These are phyloP conservation scores for Hemithea aestivaria DNA, from an alignment of 2,888 invertebrate genomes.

Conservation along the genomic window DNA sequence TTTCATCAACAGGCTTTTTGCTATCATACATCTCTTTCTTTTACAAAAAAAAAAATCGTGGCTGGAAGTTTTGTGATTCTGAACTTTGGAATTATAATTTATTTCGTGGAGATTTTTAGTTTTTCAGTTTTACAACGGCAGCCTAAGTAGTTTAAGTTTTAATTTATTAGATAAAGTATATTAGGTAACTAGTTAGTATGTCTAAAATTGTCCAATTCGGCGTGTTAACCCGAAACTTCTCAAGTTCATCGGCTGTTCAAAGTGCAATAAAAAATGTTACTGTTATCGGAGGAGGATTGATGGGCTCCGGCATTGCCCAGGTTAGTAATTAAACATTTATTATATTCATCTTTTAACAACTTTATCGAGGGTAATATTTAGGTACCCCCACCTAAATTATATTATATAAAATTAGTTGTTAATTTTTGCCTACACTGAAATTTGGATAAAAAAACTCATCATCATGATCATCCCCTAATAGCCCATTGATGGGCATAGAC, in stretches of 20 bases:
- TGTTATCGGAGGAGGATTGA: slow-evolving; percentile 91
- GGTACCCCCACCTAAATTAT: no score
- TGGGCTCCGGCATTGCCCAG: slow-evolving; percentile 95
- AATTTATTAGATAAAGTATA: not conserved
- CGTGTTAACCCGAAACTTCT: slow-evolving; percentile 58
- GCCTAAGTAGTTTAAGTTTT: not conserved
- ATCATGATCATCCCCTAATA: no score
- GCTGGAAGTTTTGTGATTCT: no score
- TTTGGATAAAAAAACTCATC: no score
- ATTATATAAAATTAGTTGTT: no score
- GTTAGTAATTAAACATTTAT: slow-evolving; percentile 57
- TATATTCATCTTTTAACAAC: no score
- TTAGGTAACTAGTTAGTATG: slow-evolving; percentile 10
- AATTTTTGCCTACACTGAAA: no score
- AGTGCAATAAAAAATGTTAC: slow-evolving; percentile 88
- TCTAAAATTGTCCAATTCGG: slow-evolving; percentile 59
- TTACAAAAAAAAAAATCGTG: no score
- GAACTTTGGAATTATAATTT: slow-evolving; percentile 1
- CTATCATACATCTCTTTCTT: no score
- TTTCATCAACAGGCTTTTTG: no score
- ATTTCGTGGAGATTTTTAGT: not conserved
- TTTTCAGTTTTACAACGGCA: not conserved
- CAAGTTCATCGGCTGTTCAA: slow-evolving; percentile 50
- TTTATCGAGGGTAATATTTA: no score
- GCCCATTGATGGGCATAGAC: no score